Evolutionary conservation across 2,888 invertebrate genomes (phyloP).

Genomic region (Agrochola macilenta): DNA sequence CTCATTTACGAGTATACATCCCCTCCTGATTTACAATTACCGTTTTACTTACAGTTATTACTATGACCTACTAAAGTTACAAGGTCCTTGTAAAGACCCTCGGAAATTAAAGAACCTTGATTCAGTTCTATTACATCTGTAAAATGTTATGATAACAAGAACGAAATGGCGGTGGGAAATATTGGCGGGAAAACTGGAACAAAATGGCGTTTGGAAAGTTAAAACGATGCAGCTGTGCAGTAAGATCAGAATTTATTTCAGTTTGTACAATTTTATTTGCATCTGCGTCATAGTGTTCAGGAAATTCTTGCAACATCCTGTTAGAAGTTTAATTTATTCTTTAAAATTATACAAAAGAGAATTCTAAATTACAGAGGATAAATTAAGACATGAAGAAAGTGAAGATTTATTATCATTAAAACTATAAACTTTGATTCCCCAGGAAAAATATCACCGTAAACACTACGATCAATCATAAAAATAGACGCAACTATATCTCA

Average conservation of each 20-base stretch:
- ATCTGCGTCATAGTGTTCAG: neutral
- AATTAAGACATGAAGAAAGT: neutral
- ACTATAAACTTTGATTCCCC: constrained; percentile 1
- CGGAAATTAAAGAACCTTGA: constrained; percentile 52
- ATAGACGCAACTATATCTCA: constrained; percentile 32
- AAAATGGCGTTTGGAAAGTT: neutral
- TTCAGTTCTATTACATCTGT: constrained; percentile 45
- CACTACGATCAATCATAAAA: constrained; percentile 30
- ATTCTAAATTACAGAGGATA: neutral
- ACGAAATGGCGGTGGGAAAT: neutral
- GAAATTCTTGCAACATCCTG: neutral
- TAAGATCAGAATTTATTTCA: constrained; percentile 17
- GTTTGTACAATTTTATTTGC: constrained; percentile 26
- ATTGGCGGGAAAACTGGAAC: neutral
- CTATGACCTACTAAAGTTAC: constrained; percentile 50
- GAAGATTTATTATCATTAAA: neutral
- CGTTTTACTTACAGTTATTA: constrained; percentile 64
- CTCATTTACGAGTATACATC: constrained; percentile 78
- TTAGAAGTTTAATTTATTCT: neutral
- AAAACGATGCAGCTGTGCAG: constrained; percentile 8
- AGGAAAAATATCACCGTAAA: constrained; percentile 32
- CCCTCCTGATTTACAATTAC: constrained; percentile 72
- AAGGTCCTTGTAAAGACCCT: constrained; percentile 46
- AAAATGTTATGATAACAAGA: constrained; percentile 37
- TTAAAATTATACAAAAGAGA: neutral